Evolutionary conservation across 2,113 vertebrate genomes (phyloP).

Genomic region (Thunnus thynnus): DNA sequence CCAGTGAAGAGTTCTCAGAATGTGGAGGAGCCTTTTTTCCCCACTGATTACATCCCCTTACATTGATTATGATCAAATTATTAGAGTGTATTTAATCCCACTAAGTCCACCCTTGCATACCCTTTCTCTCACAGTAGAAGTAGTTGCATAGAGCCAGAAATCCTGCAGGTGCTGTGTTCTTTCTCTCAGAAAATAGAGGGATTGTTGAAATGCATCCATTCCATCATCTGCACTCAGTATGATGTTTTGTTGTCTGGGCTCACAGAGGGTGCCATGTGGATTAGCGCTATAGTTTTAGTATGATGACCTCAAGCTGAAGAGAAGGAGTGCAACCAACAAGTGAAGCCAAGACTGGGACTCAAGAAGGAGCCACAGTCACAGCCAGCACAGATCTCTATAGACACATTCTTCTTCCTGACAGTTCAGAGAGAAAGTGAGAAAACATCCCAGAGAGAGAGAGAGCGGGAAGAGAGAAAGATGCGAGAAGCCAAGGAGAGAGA

Average conservation of each 20-base stretch:
- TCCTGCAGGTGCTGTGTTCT: neutral
- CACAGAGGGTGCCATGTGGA: conserved; percentile 15
- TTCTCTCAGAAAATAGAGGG: neutral
- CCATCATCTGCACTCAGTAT: neutral
- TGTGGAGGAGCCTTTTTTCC: too few relatives aligned
- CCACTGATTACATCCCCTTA: too few relatives aligned
- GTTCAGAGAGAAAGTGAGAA: neutral
- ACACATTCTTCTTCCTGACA: conserved; percentile 23
- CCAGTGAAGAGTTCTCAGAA: too few relatives aligned
- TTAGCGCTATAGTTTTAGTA: conserved; percentile 20
- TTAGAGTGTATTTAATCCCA: too few relatives aligned
- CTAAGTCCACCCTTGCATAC: neutral
- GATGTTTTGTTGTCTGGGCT: neutral
- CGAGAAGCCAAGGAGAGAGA: conserved; percentile 6
- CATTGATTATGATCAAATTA: too few relatives aligned
- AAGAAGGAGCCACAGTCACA: neutral
- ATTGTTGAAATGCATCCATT: conserved; percentile 2
- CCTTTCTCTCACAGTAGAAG: neutral
- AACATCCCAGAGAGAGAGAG: neutral
- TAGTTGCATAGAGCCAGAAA: neutral
- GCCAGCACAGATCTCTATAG: conserved; percentile 19
- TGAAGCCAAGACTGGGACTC: neutral
- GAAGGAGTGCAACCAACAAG: neutral
- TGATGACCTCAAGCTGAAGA: conserved; percentile 22
- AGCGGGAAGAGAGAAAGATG: neutral